phyloP scores from a whole-genome alignment of 1,140 invertebrate species.

The Monochamus saltuarius region DNA sequence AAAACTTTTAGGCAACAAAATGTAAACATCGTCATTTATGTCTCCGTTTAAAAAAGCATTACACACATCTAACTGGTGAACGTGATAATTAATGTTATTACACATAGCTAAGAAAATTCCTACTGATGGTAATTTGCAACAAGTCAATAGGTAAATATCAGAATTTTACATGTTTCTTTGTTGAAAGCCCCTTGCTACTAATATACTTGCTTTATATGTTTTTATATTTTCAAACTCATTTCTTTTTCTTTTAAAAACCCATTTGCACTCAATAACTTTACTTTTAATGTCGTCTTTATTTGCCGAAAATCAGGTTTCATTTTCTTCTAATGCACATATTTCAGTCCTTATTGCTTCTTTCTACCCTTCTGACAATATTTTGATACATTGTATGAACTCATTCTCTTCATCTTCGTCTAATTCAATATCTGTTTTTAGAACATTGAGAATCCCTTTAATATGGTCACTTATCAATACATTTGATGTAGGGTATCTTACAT shows the following conservation, averaged over 20 bases:
- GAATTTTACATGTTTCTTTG: background rate
- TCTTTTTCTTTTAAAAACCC: constrained; percentile 10
- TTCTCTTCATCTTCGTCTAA: no score
- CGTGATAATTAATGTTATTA: background rate
- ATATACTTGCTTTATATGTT: background rate
- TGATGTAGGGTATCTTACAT: no score
- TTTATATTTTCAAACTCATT: constrained; percentile 3
- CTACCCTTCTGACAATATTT: no score
- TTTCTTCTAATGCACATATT: constrained; percentile 19
- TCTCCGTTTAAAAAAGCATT: background rate
- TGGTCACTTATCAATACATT: no score
- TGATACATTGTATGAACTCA: no score
- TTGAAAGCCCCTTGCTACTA: constrained; percentile 4
- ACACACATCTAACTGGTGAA: background rate
- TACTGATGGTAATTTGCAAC: constrained; percentile 5
- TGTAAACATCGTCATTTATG: no score
- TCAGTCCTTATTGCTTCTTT: constrained; percentile 19
- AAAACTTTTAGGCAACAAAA: background rate
- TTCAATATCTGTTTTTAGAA: no score
- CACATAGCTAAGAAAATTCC: constrained; percentile 11
- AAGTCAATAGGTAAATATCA: constrained; percentile 2
- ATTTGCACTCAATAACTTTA: constrained; percentile 11
- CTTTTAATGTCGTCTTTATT: background rate
- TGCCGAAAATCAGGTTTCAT: constrained; percentile 16
- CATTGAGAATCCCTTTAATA: no score